Evolutionary conservation across 2,888 invertebrate species (phyloP).

Genomic region (Carpatolechia fugitivella): DNA sequence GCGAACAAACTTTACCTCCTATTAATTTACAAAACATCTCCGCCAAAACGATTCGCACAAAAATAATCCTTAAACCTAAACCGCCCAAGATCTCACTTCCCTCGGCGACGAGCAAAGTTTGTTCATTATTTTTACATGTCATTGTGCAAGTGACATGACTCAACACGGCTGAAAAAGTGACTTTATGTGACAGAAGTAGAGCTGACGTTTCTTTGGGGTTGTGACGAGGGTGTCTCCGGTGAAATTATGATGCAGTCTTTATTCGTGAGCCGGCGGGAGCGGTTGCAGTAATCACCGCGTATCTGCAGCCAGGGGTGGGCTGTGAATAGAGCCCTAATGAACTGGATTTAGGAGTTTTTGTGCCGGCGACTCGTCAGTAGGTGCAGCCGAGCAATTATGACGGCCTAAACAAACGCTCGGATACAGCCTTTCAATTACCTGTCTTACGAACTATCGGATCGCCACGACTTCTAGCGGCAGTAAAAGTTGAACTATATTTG

Average conservation of each 20-base stretch:
- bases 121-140: constrained; percentile 80
- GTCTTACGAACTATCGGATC: constrained; percentile 26
- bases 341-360: constrained; percentile 80
- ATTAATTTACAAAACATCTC: constrained; percentile 78
- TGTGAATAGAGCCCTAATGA: constrained; percentile 79
- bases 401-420: constrained; percentile 69
- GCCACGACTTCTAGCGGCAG: background rate
- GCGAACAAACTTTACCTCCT: constrained; percentile 77
- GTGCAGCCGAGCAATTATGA: constrained; percentile 76
- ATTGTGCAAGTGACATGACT: constrained; percentile 74
- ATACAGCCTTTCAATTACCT: constrained; percentile 56
- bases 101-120: constrained; percentile 54
- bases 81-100: constrained; percentile 54
- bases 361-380: constrained; percentile 74
- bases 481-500: background rate
- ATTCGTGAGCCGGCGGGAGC: constrained; percentile 79
- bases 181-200: constrained; percentile 52
- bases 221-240: constrained; percentile 70
- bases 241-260: constrained; percentile 80
- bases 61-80: constrained; percentile 43
- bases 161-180: constrained; percentile 47
- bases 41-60: constrained; percentile 40
- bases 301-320: constrained; percentile 75
- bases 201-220: constrained; percentile 49
- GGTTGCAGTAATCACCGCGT: constrained; percentile 80